Evolutionary conservation across 1,140 invertebrate genomes (phyloP).

Genomic region (Penaeus indicus): DNA sequence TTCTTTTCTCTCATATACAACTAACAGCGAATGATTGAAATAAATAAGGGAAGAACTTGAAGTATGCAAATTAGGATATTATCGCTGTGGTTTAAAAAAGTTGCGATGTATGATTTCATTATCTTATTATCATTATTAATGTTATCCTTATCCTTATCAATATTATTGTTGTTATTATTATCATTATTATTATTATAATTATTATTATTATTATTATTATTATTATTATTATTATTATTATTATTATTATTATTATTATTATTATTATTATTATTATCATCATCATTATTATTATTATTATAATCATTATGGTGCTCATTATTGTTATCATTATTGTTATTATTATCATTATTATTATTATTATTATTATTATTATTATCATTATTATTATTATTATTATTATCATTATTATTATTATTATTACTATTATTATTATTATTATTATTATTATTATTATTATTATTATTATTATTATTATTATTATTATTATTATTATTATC

Average conservation of each 20-base stretch:
- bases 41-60: no score
- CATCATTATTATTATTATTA: not conserved
- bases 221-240: not conserved
- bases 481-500: not conserved
- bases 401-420: not conserved
- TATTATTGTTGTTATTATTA: not conserved
- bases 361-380: not conserved
- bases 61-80: no score
- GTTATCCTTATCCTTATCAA: not conserved
- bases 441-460: conserved; percentile 2
- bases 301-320: not conserved
- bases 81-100: no score
- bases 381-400: not conserved
- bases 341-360: not conserved
- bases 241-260: conserved; percentile 6
- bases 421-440: not conserved
- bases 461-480: not conserved
- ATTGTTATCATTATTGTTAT: not conserved
- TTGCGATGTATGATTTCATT: no score
- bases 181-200: not conserved
- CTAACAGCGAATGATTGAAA: no score
- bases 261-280: not conserved
- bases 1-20: no score
- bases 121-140: not conserved
- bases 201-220: not conserved